phyloP scores from a whole-genome alignment of 2,797 vertebrate genomes.

The Macropus fuliginosus region DNA sequence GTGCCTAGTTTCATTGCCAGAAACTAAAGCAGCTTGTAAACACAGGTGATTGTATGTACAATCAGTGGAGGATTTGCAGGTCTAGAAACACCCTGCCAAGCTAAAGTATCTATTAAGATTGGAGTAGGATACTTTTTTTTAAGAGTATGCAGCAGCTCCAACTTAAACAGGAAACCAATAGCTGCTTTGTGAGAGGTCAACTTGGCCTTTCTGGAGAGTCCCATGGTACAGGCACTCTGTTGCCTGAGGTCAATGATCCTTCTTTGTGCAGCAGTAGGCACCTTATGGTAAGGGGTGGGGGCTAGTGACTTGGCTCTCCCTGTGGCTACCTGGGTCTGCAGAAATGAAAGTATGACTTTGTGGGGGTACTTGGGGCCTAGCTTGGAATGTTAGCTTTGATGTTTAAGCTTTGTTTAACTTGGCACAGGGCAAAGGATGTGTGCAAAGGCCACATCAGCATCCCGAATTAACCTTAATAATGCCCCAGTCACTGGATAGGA shows the following conservation, averaged over 20 bases:
- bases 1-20: not conserved
- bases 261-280: slow-evolving; percentile 47
- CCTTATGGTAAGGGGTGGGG: slow-evolving; percentile 33
- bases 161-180: slow-evolving; percentile 78
- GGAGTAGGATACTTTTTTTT: slow-evolving; percentile 42
- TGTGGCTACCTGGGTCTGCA: slow-evolving; percentile 28
- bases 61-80: slow-evolving; percentile 47
- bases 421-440: slow-evolving; percentile 41
- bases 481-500: slow-evolving; percentile 65
- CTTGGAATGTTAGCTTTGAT: slow-evolving; percentile 43
- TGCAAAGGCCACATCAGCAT: slow-evolving; percentile 26
- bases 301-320: slow-evolving; percentile 43
- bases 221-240: slow-evolving; percentile 69
- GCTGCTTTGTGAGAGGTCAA: slow-evolving; percentile 63
- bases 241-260: slow-evolving; percentile 57
- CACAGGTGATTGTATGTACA: slow-evolving; percentile 25
- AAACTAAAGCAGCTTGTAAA: slow-evolving; percentile 18
- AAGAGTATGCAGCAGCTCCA: slow-evolving; percentile 62
- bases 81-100: slow-evolving; percentile 41
- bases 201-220: slow-evolving; percentile 71
- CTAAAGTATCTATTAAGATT: slow-evolving; percentile 24
- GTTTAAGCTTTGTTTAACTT: slow-evolving; percentile 17
- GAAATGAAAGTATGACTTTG: slow-evolving; percentile 36
- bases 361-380: slow-evolving; percentile 12
- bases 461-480: slow-evolving; percentile 52